phyloP scores from a whole-genome alignment of 1,140 invertebrate genomes.

The Lethrus apterus region DNA sequence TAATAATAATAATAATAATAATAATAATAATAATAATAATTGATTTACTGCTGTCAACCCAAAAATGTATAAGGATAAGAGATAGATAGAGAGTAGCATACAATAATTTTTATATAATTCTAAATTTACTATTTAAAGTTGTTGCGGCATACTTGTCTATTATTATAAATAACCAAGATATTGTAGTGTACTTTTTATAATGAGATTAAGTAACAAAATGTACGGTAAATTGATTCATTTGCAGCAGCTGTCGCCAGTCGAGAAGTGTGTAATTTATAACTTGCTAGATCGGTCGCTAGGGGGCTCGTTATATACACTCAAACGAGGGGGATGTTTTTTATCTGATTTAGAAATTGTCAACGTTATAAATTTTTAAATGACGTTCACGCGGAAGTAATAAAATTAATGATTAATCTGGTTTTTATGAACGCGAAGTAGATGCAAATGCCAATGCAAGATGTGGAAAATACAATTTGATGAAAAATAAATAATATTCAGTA shows the following conservation, averaged over 20 bases:
- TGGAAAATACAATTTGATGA: no score
- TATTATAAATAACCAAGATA: slow-evolving; percentile 11
- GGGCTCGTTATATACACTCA: slow-evolving; percentile 23
- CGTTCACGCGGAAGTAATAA: slow-evolving; percentile 22
- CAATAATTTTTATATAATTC: no score
- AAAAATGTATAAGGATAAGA: no score
- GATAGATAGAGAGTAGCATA: no score
- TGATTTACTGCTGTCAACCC: no score
- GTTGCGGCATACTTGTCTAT: no score
- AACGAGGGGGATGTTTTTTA: slow-evolving; percentile 22
- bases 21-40: no score
- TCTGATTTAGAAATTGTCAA: slow-evolving; percentile 26
- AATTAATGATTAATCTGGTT: slow-evolving; percentile 15
- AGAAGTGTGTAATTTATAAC: slow-evolving; percentile 23
- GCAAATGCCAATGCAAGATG: no score
- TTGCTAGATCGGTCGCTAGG: slow-evolving; percentile 22
- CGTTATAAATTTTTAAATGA: slow-evolving; percentile 23
- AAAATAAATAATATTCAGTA: no score
- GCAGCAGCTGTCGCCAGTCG: slow-evolving; percentile 22
- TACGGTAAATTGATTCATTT: slow-evolving; percentile 23
- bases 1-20: no score
- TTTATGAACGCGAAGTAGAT: no score
- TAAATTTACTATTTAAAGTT: no score
- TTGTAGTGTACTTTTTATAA: slow-evolving; percentile 12
- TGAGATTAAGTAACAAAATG: slow-evolving; percentile 17